phyloP scores from a whole-genome alignment of 1,140 invertebrate genomes.

The Leptoteleia sp. region DNA sequence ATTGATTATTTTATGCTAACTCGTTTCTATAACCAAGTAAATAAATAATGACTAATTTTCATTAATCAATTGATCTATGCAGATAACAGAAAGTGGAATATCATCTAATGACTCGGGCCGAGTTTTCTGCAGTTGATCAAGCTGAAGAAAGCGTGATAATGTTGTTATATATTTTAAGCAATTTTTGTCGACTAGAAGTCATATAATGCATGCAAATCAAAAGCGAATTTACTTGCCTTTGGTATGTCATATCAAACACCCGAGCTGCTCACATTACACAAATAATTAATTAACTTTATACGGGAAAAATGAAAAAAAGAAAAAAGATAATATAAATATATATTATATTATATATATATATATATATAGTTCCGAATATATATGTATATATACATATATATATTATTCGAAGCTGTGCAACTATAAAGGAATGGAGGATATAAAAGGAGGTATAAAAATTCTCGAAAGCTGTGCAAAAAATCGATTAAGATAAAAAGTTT shows the following conservation, averaged over 20 bases:
- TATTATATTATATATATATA: conserved; percentile 29
- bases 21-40: no score
- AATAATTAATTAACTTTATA: conserved; percentile 46
- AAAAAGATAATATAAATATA: conserved; percentile 41
- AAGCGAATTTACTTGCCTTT: conserved; percentile 61
- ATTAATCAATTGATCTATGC: no score
- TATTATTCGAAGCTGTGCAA: conserved; percentile 38
- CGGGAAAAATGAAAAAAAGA: conserved; percentile 11
- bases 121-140: conserved; percentile 14
- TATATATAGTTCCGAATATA: no score
- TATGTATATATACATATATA: conserved; percentile 10
- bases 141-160: conserved; percentile 15
- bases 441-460: conserved; percentile 17
- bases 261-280: conserved; percentile 55
- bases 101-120: neutral
- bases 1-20: no score
- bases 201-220: conserved; percentile 43
- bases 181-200: conserved; percentile 31
- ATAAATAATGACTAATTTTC: no score
- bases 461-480: conserved; percentile 40
- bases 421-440: conserved; percentile 17
- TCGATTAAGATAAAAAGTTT: conserved; percentile 22
- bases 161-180: conserved; percentile 31
- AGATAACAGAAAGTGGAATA: conserved; percentile 7
- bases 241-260: conserved; percentile 60